These are phyloP conservation scores for zebrafish (Danio rerio) DNA, from an alignment of 2,113 vertebrate genomes.

Conservation along the genomic window DNA sequence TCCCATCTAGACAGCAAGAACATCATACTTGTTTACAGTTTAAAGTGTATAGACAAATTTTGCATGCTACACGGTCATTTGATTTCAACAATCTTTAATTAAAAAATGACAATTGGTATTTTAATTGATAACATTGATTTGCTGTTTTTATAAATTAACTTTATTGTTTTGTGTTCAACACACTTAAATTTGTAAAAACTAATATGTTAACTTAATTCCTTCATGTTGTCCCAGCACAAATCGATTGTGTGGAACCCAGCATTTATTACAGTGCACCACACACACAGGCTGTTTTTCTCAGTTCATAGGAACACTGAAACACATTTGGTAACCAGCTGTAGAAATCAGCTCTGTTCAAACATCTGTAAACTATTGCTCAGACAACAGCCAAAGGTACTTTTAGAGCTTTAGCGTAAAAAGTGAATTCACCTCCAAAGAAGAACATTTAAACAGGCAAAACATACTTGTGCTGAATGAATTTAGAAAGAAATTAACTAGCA, in stretches of 20 bases:
- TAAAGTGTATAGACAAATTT: neutral
- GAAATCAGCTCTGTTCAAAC: slow-evolving; percentile 23
- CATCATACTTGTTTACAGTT: neutral
- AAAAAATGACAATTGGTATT: no score
- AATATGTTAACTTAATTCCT: no score
- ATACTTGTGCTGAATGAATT: slow-evolving; percentile 56
- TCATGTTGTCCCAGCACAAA: no score
- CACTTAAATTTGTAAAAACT: no score
- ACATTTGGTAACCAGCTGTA: slow-evolving; percentile 38
- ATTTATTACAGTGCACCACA: neutral
- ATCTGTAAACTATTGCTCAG: slow-evolving; percentile 12
- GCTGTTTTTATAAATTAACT: no score
- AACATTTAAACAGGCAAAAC: slow-evolving; percentile 4
- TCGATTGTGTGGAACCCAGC: no score
- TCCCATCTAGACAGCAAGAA: neutral
- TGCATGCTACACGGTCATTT: neutral
- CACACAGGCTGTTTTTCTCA: neutral
- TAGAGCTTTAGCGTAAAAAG: neutral
- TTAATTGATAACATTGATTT: no score
- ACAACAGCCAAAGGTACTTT: neutral
- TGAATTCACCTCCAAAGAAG: neutral
- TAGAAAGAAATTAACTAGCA: slow-evolving; percentile 62
- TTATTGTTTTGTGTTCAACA: no score
- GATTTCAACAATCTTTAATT: neutral
- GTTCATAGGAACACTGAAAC: neutral